Conservation (phyloP, 1,140 invertebrate genomes). For the Homarus americanus region DNA sequence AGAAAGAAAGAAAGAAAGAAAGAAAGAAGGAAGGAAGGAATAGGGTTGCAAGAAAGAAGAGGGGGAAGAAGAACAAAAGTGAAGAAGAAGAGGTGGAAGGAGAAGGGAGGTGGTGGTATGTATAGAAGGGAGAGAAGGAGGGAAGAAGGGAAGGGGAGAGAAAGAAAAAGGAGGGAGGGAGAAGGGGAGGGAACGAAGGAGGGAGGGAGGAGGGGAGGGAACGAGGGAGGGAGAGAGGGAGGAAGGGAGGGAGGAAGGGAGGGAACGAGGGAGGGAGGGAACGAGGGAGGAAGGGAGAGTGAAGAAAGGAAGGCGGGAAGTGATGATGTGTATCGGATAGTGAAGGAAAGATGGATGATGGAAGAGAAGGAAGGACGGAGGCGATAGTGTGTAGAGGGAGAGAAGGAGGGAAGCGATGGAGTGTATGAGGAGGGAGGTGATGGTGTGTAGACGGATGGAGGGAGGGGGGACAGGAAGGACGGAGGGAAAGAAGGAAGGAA, state of each 20-base stretch:
- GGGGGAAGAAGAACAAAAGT: background rate
- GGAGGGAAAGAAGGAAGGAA: background rate
- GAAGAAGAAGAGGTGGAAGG: background rate
- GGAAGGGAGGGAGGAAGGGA: background rate
- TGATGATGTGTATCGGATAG: no score
- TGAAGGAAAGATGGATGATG: no score
- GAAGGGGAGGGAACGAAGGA: no score
- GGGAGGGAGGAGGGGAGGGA: background rate
- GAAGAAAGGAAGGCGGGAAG: no score
- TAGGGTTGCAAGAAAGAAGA: background rate
- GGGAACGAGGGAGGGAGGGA: background rate
- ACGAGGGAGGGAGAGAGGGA: background rate
- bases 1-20: constrained; percentile 22
- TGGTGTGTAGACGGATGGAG: background rate
- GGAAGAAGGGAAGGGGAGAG: background rate
- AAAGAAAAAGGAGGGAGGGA: background rate
- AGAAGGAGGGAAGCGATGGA: background rate
- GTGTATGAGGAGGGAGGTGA: no score
- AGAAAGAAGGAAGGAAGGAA: background rate
- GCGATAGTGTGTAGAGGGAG: background rate
- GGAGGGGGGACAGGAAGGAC: background rate
- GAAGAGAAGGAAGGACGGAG: no score
- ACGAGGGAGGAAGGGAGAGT: background rate
- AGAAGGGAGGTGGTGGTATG: background rate
- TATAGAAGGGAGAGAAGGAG: background rate